Base-by-base conservation (phyloP, 2,797 vertebrate species). In the Microctenopoma stevenorrisi region DNA sequence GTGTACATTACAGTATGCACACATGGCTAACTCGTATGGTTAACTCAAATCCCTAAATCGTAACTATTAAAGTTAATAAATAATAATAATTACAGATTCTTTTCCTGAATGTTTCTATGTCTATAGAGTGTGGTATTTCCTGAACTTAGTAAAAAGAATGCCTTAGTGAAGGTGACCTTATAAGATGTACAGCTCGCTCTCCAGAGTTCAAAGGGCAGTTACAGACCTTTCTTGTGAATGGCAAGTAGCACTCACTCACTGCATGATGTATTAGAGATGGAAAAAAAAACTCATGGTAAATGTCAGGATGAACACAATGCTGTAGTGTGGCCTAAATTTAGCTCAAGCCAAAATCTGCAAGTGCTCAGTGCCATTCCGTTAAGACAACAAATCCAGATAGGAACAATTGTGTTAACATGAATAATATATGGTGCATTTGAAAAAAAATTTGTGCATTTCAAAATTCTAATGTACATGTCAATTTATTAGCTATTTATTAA, bases 291-390 rank as follows among this genome's bases (percentile, higher is more conserved):
- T 44, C 13, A 18, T 0, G 5, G 12, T 47, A 42, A 52, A 60
- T 68, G 46, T 62, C 53, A 75, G 40, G 61, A 54, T 22, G 25
- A 38, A 25, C 49, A 62, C 18, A 28, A 52, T 55, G 49, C 44
- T 65, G 25, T 37, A 52, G 38, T 50, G 33, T 10, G n/a, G 16
- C 12, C 44, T 66, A 57, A 35, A 66, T 42, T 35, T 16, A 43
- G 44, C 3, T 7, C 2, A 57, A 43, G 5, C 30, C 1, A 4
- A 2, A 3, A 56, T 4, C 35, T 22, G 22, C 67, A 37, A 68
- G 8, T 58, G 40, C n/a, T 33, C 26, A 57, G 22, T 40, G 10
- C 37, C 44, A 44, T 28, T 15, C 4, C 22, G n/a, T 30, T 25
- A 50, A 11, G 11, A 43, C 5, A 43, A 43, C 14, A 15, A 43